Evolutionary conservation across 2,797 vertebrate genomes (phyloP).

Genomic region (Enteromius fasciolatus): DNA sequence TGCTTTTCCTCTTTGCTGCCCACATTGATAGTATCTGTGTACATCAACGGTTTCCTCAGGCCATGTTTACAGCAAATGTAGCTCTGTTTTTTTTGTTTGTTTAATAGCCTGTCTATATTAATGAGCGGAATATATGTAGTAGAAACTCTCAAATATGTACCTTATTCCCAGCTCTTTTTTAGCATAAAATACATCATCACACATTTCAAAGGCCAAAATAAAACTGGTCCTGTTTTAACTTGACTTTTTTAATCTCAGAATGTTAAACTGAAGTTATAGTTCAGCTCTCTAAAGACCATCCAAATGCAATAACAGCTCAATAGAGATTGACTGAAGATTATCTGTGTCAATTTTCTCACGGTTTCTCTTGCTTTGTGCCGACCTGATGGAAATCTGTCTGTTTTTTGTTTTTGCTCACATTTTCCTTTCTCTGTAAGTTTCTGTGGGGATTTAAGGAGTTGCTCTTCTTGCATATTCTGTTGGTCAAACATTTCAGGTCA

Average conservation of each 20-base stretch:
- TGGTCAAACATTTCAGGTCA: not conserved
- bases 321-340: constrained; percentile 70
- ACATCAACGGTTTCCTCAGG: constrained; percentile 36
- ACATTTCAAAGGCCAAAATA: constrained; percentile 8
- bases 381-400: constrained; percentile 51
- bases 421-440: constrained; percentile 54
- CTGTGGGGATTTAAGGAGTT: not conserved
- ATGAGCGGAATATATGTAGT: constrained; percentile 10
- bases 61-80: constrained; percentile 28
- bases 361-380: constrained; percentile 35
- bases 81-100: not conserved
- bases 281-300: constrained; percentile 40
- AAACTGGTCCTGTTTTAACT: not conserved
- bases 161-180: not conserved
- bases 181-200: constrained; percentile 16
- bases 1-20: constrained; percentile 1
- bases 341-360: constrained; percentile 38
- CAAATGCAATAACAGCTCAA: constrained; percentile 63
- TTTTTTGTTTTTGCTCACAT: constrained; percentile 57
- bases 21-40: constrained; percentile 33
- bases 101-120: constrained; percentile 26
- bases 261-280: constrained; percentile 16
- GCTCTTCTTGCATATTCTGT: not conserved
- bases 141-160: not conserved
- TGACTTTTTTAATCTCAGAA: constrained; percentile 1